Evolutionary conservation across 2,888 invertebrate genomes (phyloP).

Genomic region (Drosophila acutilabella): DNA sequence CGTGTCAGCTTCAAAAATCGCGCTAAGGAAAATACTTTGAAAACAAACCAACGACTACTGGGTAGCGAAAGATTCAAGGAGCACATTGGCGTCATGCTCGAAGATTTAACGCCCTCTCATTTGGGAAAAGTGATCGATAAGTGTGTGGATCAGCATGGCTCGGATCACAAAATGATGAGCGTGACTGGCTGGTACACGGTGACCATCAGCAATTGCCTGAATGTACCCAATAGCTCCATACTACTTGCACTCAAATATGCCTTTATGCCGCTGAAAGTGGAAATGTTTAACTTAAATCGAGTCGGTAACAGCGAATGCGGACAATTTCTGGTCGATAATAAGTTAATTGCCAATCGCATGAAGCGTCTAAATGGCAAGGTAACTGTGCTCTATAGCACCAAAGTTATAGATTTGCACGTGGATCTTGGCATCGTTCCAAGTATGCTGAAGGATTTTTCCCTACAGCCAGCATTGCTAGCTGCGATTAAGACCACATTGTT

Average conservation of each 20-base stretch:
- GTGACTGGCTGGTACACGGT: slow-evolving; percentile 55
- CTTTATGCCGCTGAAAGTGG: slow-evolving; percentile 28
- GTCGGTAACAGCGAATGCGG: background rate
- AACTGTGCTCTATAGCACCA: slow-evolving; percentile 18
- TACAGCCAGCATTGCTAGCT: background rate
- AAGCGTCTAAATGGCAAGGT: slow-evolving; percentile 29
- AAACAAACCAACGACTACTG: background rate
- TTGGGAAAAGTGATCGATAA: slow-evolving; percentile 33
- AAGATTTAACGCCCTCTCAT: slow-evolving; percentile 16
- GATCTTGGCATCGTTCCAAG: background rate
- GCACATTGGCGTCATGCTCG: slow-evolving; percentile 12
- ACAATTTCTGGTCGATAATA: slow-evolving; percentile 44
- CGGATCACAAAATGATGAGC: slow-evolving; percentile 2
- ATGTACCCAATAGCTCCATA: slow-evolving; percentile 28
- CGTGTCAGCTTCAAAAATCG: background rate
- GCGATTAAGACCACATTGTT: slow-evolving; percentile 13
- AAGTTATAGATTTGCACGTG: slow-evolving; percentile 23
- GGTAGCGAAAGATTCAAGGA: slow-evolving; percentile 5
- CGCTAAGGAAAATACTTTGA: background rate
- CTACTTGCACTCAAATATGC: slow-evolving; percentile 37
- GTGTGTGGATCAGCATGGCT: background rate
- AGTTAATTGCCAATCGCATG: slow-evolving; percentile 48
- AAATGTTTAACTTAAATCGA: slow-evolving; percentile 40
- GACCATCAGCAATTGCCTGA: slow-evolving; percentile 25
- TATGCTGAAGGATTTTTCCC: background rate